Evolutionary conservation across 2,888 invertebrate genomes (phyloP).

Genomic region (Seladonia tumulorum): DNA sequence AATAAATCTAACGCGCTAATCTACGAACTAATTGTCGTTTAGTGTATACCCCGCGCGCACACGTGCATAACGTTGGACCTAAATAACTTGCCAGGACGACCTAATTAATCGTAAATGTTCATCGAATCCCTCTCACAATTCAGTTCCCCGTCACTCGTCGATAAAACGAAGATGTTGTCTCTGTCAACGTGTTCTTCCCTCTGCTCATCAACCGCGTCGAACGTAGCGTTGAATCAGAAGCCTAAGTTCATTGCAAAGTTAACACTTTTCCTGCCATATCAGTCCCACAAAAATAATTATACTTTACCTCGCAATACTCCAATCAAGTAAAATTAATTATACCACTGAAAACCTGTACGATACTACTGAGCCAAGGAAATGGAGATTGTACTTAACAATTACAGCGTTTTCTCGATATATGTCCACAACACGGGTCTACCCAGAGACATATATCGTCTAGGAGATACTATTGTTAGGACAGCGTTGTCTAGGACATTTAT

Average conservation of each 20-base stretch:
- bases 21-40: conserved; percentile 69
- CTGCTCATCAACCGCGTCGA: conserved; percentile 37
- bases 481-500: too few relatives aligned
- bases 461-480: too few relatives aligned
- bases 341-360: neutral
- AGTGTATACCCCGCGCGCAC: conserved; percentile 64
- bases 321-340: neutral
- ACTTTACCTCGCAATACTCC: neutral
- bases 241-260: conserved; percentile 49
- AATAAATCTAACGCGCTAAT: conserved; percentile 63
- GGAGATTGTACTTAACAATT: neutral
- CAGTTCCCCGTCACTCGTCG: conserved; percentile 52
- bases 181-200: conserved; percentile 67
- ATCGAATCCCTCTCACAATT: conserved; percentile 64
- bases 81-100: conserved; percentile 69
- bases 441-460: too few relatives aligned
- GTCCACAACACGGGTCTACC: too few relatives aligned
- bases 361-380: neutral
- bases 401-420: too few relatives aligned
- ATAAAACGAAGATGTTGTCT: conserved; percentile 41
- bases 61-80: conserved; percentile 60
- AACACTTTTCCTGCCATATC: conserved; percentile 6
- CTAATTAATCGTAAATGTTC: conserved; percentile 70
- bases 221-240: conserved; percentile 47
- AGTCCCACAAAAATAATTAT: neutral